Evolutionary conservation across 2,797 vertebrate species (phyloP), one percentile per base, ranked within the genome.

Genomic region (Falco cherrug): DNA sequence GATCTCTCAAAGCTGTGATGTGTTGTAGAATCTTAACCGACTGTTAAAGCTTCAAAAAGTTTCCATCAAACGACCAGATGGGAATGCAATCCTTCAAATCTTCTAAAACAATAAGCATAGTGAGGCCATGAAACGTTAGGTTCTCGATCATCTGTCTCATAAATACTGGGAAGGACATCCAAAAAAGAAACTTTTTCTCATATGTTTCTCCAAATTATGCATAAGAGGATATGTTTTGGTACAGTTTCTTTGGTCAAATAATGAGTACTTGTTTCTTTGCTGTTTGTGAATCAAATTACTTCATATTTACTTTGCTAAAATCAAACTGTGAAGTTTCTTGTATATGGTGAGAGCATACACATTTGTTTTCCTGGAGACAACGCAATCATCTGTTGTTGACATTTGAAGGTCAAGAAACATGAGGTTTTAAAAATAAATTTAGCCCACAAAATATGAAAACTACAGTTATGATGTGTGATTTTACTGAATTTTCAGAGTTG

Each of bases 11-110:
- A 92, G 91, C 93, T 95, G 82, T 56, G 63, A 92, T 71, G 70
- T 54, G 56, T 56, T 88, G 56, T 26, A 20, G 67, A 91, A 84
- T 79, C 76, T 76, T 86, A 95, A 95, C 54, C 3, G 5, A 91
- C 87, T 61, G 65, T 37, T 88, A 84, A 91, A 89, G 78, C 87
- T 79, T 95, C 87, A 89, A 51, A 92, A 96, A 74, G 83, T 92
- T 93, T 64, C 92, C 85, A 79, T 67, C 70, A 80, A 68, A 81
- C 88, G 87, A 92, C 82, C 89, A 92, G 90, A 94, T 91, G 92
- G 80, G 70, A 63, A 91, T 76, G 39, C 87, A 93, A 73, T 88
- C 79, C 53, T 90, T 91, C 48, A 81, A 79, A 90, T 80, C 87
- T 94, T 70, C 77, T 74, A 51, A 73, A 92, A 83, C n/a, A 84